A percentile compares a stretch with the other conserved stretches of the same genome.
phyloP scores from a whole-genome alignment of 2,888 invertebrate genomes.

The Lacanobia oleracea region DNA sequence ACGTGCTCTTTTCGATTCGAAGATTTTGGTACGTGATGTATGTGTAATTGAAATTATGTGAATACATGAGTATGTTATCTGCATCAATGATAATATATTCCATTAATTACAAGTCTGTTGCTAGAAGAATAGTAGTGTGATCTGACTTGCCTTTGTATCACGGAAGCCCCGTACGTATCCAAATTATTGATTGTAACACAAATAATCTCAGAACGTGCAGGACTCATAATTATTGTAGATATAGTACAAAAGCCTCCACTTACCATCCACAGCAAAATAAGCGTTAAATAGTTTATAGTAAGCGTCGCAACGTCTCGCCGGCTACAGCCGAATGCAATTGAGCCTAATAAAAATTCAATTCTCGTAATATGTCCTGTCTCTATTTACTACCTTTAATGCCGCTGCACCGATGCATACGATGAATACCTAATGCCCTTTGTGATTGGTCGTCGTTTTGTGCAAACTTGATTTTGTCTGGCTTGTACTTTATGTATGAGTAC shows the following conservation, averaged over 20 bases:
- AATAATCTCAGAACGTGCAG: not conserved
- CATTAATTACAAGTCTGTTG: not conserved
- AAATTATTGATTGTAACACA: not conserved
- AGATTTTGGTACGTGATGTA: constrained; percentile 21
- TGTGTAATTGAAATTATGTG: not conserved
- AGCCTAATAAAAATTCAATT: constrained; percentile 85
- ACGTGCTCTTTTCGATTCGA: constrained; percentile 23
- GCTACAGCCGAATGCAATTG: constrained; percentile 75
- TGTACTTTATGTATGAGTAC: constrained; percentile 53
- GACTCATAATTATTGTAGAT: no score
- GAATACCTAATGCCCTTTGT: constrained; percentile 84
- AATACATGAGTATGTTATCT: no score
- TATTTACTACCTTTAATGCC: constrained; percentile 81
- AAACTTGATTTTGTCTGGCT: constrained; percentile 68
- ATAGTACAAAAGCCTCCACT: not conserved
- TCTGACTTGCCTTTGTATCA: not conserved
- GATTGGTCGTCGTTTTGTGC: constrained; percentile 74
- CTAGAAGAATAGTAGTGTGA: not conserved
- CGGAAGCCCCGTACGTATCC: not conserved
- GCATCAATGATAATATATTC: no score
- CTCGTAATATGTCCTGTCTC: constrained; percentile 81
- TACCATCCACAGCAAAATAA: constrained; percentile 9
- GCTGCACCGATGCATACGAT: constrained; percentile 81
- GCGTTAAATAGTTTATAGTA: constrained; percentile 53
- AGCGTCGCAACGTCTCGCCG: constrained; percentile 39